Percentiles rank a stretch among this genome's conserved stretches.
phyloP scores from a whole-genome alignment of 2,888 invertebrate species.

The Archips crataeganus region DNA sequence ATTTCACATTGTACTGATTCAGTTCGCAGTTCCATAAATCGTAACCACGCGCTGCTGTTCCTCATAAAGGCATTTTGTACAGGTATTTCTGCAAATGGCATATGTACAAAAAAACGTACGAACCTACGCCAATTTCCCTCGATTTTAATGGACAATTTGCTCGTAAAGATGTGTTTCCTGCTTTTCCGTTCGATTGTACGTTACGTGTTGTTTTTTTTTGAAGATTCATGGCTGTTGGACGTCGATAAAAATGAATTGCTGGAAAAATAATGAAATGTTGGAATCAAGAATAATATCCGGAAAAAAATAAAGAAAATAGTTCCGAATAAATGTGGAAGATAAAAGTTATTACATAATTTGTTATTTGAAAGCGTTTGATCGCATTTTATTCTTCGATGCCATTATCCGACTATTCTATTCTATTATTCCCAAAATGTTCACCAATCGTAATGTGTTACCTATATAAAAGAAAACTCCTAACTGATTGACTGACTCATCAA shows the following conservation, averaged over 20 bases:
- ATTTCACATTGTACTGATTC: slow-evolving; percentile 24
- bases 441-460: not conserved
- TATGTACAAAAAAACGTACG: slow-evolving; percentile 22
- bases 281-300: not conserved
- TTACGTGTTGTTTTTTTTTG: slow-evolving; percentile 25
- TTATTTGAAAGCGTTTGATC: too few relatives aligned
- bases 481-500: too few relatives aligned
- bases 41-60: slow-evolving; percentile 9
- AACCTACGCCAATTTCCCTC: slow-evolving; percentile 29
- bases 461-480: not conserved
- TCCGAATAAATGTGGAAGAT: too few relatives aligned
- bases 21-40: slow-evolving; percentile 25
- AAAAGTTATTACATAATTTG: too few relatives aligned
- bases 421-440: not conserved
- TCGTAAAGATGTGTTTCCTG: slow-evolving; percentile 34
- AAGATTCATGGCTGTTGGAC: not conserved
- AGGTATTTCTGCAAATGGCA: slow-evolving; percentile 32
- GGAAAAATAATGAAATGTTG: not conserved
- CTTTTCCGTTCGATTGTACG: slow-evolving; percentile 19
- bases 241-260: not conserved
- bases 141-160: slow-evolving; percentile 40
- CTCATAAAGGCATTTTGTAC: slow-evolving; percentile 35
- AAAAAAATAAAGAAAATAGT: too few relatives aligned
- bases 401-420: too few relatives aligned
- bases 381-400: too few relatives aligned